Conservation (phyloP, 2,113 vertebrate genomes). For the Triplophysa dalaica region DNA sequence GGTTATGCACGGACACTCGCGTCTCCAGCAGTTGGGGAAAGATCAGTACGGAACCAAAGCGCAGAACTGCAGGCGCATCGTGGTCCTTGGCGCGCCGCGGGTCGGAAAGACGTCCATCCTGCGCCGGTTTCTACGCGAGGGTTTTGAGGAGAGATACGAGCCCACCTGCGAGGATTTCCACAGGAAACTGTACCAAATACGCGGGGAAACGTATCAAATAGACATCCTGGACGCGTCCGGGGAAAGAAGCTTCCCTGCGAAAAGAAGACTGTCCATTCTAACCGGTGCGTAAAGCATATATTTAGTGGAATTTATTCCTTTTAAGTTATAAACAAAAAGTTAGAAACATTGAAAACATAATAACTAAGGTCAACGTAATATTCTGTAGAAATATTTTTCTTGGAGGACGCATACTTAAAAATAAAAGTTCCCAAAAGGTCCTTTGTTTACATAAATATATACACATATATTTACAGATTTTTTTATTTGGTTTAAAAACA, state of each 20-base stretch:
- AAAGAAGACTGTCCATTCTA: constrained; percentile 74
- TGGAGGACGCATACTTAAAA: too few species aligned
- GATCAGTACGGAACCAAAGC: constrained; percentile 62
- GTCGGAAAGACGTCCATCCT: constrained; percentile 78
- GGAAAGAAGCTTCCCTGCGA: constrained; percentile 76
- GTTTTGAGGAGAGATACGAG: constrained; percentile 75
- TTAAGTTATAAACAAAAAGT: too few species aligned
- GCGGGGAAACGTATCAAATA: constrained; percentile 74
- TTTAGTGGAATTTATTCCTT: too few species aligned
- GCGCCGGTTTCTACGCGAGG: constrained; percentile 72
- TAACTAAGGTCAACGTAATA: too few species aligned
- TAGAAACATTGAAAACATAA: too few species aligned
- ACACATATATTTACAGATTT: too few species aligned
- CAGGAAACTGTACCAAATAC: constrained; percentile 74
- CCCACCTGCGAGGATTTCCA: constrained; percentile 77
- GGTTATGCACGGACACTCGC: constrained; percentile 61
- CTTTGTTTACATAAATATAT: too few species aligned
- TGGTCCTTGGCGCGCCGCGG: constrained; percentile 76
- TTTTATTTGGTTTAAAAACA: too few species aligned
- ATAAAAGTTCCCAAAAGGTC: too few species aligned
- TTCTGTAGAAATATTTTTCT: too few species aligned
- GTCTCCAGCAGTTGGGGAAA: constrained; percentile 53
- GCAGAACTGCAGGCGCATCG: constrained; percentile 74
- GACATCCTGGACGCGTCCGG: constrained; percentile 76
- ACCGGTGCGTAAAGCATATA: constrained; percentile 66